Conservation (phyloP, 1,140 invertebrate genomes). For the Danaus melanippus region DNA sequence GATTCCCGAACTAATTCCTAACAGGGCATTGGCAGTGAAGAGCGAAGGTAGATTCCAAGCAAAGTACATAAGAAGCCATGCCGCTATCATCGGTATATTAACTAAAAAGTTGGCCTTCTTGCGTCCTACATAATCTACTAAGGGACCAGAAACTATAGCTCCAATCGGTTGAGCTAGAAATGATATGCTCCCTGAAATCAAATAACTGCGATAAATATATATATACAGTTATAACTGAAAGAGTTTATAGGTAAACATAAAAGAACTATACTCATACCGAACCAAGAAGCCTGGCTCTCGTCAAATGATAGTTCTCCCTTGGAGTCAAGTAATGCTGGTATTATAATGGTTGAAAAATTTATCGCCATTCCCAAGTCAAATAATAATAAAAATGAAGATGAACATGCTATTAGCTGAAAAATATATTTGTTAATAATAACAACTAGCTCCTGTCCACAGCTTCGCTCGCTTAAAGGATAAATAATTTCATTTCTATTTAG, state of each 20-base stretch:
- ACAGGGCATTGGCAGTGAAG: conserved; percentile 54
- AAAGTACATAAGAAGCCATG: conserved; percentile 78
- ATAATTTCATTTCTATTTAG: too few relatives aligned
- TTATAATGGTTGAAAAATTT: conserved; percentile 80
- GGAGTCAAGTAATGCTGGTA: conserved; percentile 74
- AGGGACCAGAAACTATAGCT: conserved; percentile 76
- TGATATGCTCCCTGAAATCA: conserved; percentile 77
- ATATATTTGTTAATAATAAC: background rate
- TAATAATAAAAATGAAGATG: conserved; percentile 62
- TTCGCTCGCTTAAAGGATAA: too few relatives aligned
- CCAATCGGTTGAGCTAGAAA: conserved; percentile 80
- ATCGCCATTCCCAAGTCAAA: conserved; percentile 70
- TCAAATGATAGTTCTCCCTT: conserved; percentile 70
- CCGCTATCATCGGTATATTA: conserved; percentile 77
- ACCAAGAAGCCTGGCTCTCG: conserved; percentile 79
- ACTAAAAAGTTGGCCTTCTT: conserved; percentile 77
- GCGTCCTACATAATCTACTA: conserved; percentile 78
- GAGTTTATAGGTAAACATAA: background rate
- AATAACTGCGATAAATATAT: background rate
- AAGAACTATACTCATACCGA: conserved; percentile 68
- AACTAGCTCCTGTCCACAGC: too few relatives aligned
- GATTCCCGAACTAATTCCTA: conserved; percentile 70
- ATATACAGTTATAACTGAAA: too few relatives aligned
- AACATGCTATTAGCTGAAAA: conserved; percentile 60
- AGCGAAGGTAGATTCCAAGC: conserved; percentile 58